These are phyloP conservation scores for Zaprionus taronus DNA, from an alignment of 1,140 invertebrate species.

Conservation along the genomic window DNA sequence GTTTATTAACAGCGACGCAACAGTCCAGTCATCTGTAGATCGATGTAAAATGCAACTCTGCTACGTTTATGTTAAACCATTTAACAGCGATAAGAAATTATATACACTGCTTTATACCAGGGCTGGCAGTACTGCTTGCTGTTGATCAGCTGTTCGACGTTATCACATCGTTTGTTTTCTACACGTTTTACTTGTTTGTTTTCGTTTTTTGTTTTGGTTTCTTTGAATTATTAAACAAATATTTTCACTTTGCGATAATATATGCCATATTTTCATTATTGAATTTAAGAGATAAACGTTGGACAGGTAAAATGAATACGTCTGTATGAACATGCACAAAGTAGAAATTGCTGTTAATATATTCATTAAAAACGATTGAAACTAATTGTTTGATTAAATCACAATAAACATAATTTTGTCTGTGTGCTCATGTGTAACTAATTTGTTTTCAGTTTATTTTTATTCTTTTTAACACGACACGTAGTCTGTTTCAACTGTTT, in stretches of 20 bases:
- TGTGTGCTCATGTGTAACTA: not conserved
- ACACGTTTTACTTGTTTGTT: constrained; percentile 17
- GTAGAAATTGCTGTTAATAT: not conserved
- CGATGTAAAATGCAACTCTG: not conserved
- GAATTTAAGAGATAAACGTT: not conserved
- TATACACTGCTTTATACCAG: not conserved
- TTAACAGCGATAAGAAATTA: constrained; percentile 5
- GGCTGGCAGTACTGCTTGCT: not conserved
- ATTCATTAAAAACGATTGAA: not conserved
- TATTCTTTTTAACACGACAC: not conserved
- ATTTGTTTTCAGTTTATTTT: not conserved
- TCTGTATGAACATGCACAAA: not conserved
- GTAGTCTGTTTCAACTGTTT: not conserved
- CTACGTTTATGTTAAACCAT: not conserved
- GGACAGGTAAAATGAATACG: constrained; percentile 15
- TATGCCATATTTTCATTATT: not conserved
- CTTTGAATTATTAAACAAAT: constrained; percentile 4
- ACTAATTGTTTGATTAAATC: not conserved
- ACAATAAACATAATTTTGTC: not conserved
- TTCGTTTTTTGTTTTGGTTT: constrained; percentile 19
- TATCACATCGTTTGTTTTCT: constrained; percentile 10
- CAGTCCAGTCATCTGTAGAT: not conserved
- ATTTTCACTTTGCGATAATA: not conserved
- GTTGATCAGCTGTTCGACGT: constrained; percentile 19
- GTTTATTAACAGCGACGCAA: not conserved